Evolutionary conservation across 2,888 invertebrate species (phyloP), one percentile per base, ranked within the genome.

Genomic region (Nomada fucata): DNA sequence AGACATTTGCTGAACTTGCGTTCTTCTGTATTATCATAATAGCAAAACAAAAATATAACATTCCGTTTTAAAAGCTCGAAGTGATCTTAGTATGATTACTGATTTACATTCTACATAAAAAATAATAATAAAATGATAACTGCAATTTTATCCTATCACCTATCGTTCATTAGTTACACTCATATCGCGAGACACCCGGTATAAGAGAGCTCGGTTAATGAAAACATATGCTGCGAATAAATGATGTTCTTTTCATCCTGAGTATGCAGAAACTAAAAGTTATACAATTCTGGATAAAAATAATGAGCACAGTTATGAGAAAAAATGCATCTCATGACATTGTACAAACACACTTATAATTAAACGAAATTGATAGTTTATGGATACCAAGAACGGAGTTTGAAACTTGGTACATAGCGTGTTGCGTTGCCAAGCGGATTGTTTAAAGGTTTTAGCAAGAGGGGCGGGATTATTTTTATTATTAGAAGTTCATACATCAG

Each of bases 301-400:
- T 18, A 57, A 7, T 9, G 26, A 15, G 65, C 18, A 11, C 1
- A 26, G 3, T 47, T n/a, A 47, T 13, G 4, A 9, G n/a, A n/a
- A 4, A 47, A 29, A 47, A 29, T 59, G n/a, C 26, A 15, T 44
- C 4, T 4, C 47, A 26, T 29, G 47, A 69, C 26, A 15, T 29
- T 47, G 26, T n/a, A 29, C 26, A 59, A 18, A 13, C 5, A 26
- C 29, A 13, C 7, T 29, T 7, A 9, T n/a, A 47, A 69, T 69
- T 69, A 69, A 59, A 47, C 9, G 26, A 47, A 69, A 69, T 59
- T 42, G 11, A 26, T 57, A 20, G 26, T 4, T 59, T 26, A 59
- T 10, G 18, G 2, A 42, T 44, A 26, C 1, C 20, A 5, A 20
- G 20, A 36, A 15, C 2, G 55, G 42, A 53, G 15, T 23, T 68